Percentiles rank a stretch among this genome's conserved stretches.
Evolutionary conservation across 1,140 invertebrate genomes (phyloP).

Genomic region (Pogonus chalceus): DNA sequence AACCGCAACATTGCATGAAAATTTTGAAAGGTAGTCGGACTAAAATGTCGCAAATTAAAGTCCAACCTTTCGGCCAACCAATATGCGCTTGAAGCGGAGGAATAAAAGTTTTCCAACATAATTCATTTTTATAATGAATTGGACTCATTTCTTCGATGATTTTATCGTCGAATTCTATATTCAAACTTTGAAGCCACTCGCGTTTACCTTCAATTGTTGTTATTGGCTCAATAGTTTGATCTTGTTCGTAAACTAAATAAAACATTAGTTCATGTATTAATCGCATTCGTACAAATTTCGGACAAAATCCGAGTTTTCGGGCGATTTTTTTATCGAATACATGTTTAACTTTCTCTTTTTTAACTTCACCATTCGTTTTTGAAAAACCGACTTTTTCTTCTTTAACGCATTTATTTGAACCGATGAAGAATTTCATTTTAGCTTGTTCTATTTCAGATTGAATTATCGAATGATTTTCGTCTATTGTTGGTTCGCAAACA

Average conservation of each 20-base stretch:
- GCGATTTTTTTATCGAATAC: slow-evolving; percentile 16
- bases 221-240: slow-evolving; percentile 34
- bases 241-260: slow-evolving; percentile 55
- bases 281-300: slow-evolving; percentile 59
- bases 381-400: slow-evolving; percentile 8
- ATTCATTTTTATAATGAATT: slow-evolving; percentile 39
- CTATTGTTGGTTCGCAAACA: slow-evolving; percentile 46
- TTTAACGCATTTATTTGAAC: too few species aligned
- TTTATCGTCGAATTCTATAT: slow-evolving; percentile 33
- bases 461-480: slow-evolving; percentile 42
- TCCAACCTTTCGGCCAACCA: slow-evolving; percentile 58
- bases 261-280: slow-evolving; percentile 57
- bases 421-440: slow-evolving; percentile 47
- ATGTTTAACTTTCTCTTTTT: slow-evolving; percentile 5
- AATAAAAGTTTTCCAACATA: slow-evolving; percentile 66
- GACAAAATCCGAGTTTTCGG: slow-evolving; percentile 29
- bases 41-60: slow-evolving; percentile 61
- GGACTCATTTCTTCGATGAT: slow-evolving; percentile 35
- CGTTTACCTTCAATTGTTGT: slow-evolving; percentile 34
- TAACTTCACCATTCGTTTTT: not conserved
- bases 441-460: slow-evolving; percentile 49
- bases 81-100: slow-evolving; percentile 53
- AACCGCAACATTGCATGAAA: slow-evolving; percentile 55
- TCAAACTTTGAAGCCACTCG: slow-evolving; percentile 32
- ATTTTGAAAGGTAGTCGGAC: slow-evolving; percentile 60